A percentile compares a stretch with the other conserved stretches of the same genome.
Evolutionary conservation across 2,888 invertebrate species (phyloP).

Genomic region (Orgyia antiqua): DNA sequence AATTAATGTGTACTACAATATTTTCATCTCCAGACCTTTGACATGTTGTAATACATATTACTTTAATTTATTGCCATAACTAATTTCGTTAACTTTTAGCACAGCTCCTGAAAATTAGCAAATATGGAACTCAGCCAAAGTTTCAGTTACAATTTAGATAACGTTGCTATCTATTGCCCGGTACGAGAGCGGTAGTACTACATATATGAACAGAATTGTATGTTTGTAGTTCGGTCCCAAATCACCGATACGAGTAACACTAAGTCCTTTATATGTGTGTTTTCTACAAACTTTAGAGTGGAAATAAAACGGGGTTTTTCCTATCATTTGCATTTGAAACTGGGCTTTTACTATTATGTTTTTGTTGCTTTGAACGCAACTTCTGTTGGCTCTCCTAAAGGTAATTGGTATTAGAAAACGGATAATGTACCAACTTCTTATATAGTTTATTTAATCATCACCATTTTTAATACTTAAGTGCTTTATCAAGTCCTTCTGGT

Average conservation of each 20-base stretch:
- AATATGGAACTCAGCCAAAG: constrained; percentile 34
- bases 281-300: constrained; percentile 54
- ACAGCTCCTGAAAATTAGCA: constrained; percentile 27
- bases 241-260: constrained; percentile 44
- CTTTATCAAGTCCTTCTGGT: no score
- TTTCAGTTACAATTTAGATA: constrained; percentile 37
- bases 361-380: constrained; percentile 35
- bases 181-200: constrained; percentile 9
- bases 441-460: no score
- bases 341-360: constrained; percentile 37
- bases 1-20: no score
- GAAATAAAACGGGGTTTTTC: constrained; percentile 47
- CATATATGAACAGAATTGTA: constrained; percentile 23
- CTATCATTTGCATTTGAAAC: constrained; percentile 34
- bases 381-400: constrained; percentile 32
- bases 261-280: constrained; percentile 47
- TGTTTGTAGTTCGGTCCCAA: constrained; percentile 36
- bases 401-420: no score
- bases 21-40: no score
- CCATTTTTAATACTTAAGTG: no score
- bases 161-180: constrained; percentile 29
- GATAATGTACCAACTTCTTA: no score
- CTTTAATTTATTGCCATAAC: no score
- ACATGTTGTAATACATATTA: no score
- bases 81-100: no score